Evolutionary conservation across 2,113 vertebrate genomes (phyloP).

Genomic region (Pleuronectes platessa): DNA sequence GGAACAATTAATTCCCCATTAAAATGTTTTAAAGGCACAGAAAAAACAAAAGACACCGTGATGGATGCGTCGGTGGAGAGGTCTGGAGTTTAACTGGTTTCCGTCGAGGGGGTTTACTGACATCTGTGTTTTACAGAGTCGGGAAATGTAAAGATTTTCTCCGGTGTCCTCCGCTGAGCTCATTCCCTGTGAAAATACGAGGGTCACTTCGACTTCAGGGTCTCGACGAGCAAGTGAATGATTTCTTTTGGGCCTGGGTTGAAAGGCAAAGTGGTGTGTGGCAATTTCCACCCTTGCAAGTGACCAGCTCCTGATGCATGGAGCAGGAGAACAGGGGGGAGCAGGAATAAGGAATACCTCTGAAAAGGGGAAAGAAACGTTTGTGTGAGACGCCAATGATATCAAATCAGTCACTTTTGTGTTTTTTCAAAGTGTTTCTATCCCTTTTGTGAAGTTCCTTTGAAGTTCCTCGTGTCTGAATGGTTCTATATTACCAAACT

Average conservation of each 20-base stretch:
- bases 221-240: conserved; percentile 37
- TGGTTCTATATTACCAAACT: no score
- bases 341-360: no score
- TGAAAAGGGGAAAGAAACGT: no score
- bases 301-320: not conserved
- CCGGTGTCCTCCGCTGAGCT: conserved; percentile 25
- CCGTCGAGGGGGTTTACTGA: conserved; percentile 27
- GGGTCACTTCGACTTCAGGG: conserved; percentile 15
- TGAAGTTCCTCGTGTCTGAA: no score
- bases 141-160: conserved; percentile 39
- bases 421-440: no score
- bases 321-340: not conserved
- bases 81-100: conserved; percentile 27
- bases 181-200: conserved; percentile 29
- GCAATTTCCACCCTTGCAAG: conserved; percentile 31
- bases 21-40: not conserved
- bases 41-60: conserved; percentile 13
- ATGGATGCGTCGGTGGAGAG: conserved; percentile 19
- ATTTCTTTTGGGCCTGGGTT: conserved; percentile 36
- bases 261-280: conserved; percentile 32
- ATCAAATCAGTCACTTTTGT: no score
- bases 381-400: no score
- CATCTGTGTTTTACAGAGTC: conserved; percentile 52
- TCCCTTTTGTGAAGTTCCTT: no score
- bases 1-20: conserved; percentile 16